Evolutionary conservation across 2,113 vertebrate species (phyloP), one percentile per base, ranked within the genome.

Genomic region (Enhydra lutris): DNA sequence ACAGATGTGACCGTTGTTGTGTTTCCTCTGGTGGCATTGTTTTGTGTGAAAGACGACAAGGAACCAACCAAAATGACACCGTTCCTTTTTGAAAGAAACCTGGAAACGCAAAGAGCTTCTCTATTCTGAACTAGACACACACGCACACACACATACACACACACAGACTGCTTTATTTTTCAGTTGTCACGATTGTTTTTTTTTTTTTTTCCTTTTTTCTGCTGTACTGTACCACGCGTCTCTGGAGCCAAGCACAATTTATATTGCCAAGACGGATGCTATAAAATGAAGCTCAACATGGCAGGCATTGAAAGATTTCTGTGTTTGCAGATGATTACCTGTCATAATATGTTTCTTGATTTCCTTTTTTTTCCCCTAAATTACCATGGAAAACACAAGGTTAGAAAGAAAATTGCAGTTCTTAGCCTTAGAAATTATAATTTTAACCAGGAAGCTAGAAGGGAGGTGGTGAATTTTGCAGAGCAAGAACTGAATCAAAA

Each of bases 251-350:
- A 97, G 89, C 92, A 97, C 95, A 74, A 96, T 98, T 98, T 98
- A 92, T 98, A 94, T 91, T 98, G 97, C 97, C 98, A 97, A 98
- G 98, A 98, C 97, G 98, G 97, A 97, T 98, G 96, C 96, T 97
- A 89, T 97, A 97, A 98, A 98, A 98, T 63, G 98, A 97, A 98
- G 97, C 96, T 24, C 93, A 98, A 97, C 95, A 82, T 97, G 97
- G 97, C 97, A 98, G 98, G 97, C 95, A 23, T 96, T 98, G 98
- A 98, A 98, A 98, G 98, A 98, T 96, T 96, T 98, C 95, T 98
- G 97, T 98, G 97, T 98, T 98, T 98, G 97, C 98, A 98, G 97
- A 98, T 98, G 97, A 98, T 98, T 98, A 97, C 97, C 98, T 98
- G 98, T 98, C 98, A 98, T 97, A 97, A 96, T 98, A 95, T 85